Evolutionary conservation across 2,113 vertebrate genomes (phyloP), one percentile per base, ranked within the genome.

Genomic region (Microtus oregoni): DNA sequence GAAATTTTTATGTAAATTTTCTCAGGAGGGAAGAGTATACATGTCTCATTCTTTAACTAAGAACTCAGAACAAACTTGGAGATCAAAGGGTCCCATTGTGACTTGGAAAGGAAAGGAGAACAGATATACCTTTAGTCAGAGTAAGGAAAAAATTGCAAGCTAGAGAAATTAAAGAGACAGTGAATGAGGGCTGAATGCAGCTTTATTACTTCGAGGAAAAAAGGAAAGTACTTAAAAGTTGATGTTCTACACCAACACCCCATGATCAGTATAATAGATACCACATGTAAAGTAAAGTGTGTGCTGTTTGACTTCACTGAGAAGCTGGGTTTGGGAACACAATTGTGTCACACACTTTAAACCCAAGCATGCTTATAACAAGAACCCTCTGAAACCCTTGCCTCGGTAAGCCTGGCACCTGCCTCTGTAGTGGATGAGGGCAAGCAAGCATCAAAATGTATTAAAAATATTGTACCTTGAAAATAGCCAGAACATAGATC

Each of bases 331-430:
- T 78, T 78, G 50, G 3, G 1, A 79, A 32, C 14, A 79, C 15
- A 15, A 30, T 35, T 32, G 3, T 55, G 3, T 32, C 47, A 50
- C 1, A 52, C 3, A 52, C 17, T 79, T 52, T 52, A 79, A 79
- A 79, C 20, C 47, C 77, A 52, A 79, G 7, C 35, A 72, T 4
- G 19, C 4, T 14, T 52, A 79, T 52, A 50, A 32, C 28, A 78
- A 32, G 15, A 20, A 20, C 8, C 13, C 0, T 32, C 8, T 52
- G 17, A 20, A 52, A 11, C 0, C 1, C 30, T 50, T 55, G 7
- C 7, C 7, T 4, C 52, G 28, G 20, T 52, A 11, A 35, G 30
- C 10, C 2, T 58, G 52, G 32, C 3, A 44, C 24, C 73, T 76
- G 10, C 0, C 24, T 14, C 35, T 82, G 35, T n/a, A 82, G 35